phyloP scores from a whole-genome alignment of 2,888 invertebrate genomes.

The Chouioia cunea region DNA sequence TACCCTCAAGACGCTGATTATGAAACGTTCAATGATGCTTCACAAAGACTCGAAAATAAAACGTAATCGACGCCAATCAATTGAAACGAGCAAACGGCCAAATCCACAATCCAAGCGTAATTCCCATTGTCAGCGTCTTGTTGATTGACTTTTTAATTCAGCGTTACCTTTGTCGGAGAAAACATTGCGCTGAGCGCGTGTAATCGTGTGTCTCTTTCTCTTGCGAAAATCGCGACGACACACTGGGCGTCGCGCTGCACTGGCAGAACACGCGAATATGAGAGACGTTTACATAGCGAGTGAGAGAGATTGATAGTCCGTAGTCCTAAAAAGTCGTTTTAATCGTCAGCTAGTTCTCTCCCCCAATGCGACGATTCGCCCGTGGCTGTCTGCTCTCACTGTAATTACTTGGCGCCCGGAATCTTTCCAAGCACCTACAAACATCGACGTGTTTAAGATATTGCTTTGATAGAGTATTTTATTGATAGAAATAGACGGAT shows the following conservation, averaged over 20 bases:
- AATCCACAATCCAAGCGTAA: background rate
- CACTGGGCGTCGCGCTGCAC: constrained; percentile 15
- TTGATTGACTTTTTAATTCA: background rate
- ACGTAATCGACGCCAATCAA: too few species aligned
- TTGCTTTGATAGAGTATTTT: background rate
- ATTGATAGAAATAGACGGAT: too few species aligned
- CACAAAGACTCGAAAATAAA: too few species aligned
- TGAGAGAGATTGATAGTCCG: constrained; percentile 14
- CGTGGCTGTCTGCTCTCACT: constrained; percentile 41
- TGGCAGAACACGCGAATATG: constrained; percentile 4
- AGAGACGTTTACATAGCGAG: background rate
- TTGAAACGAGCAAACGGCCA: too few species aligned
- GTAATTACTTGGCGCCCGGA: constrained; percentile 70
- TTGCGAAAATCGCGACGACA: constrained; percentile 14
- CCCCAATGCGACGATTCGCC: constrained; percentile 38
- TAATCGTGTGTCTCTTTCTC: background rate
- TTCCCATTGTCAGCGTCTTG: constrained; percentile 9
- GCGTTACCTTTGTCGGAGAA: background rate
- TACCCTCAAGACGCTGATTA: constrained; percentile 29
- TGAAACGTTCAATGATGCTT: constrained; percentile 4
- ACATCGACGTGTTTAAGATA: constrained; percentile 18
- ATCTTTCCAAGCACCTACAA: constrained; percentile 70
- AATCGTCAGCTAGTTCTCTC: constrained; percentile 42
- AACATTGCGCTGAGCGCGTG: constrained; percentile 12
- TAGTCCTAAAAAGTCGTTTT: constrained; percentile 33